A percentile compares a stretch with the other conserved stretches of the same genome.
Evolutionary conservation across 2,797 vertebrate genomes (phyloP).

Genomic region (Adelosebastes latens): DNA sequence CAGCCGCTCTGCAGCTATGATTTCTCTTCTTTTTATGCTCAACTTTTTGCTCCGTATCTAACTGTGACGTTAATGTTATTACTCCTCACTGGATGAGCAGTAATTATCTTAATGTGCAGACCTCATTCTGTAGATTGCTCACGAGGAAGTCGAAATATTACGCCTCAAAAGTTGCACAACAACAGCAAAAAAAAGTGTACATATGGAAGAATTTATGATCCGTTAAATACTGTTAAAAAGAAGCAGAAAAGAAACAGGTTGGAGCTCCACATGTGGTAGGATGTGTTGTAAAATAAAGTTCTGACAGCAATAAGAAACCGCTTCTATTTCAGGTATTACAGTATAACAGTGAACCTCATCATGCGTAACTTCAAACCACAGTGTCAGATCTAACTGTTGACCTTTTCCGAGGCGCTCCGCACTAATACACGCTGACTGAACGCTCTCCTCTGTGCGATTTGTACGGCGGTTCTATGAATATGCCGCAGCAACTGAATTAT

Average conservation of each 20-base stretch:
- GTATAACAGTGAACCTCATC: slow-evolving; percentile 18
- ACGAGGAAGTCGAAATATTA: slow-evolving; percentile 15
- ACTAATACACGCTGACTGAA: slow-evolving; percentile 58
- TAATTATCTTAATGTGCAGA: slow-evolving; percentile 51
- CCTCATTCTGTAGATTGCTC: slow-evolving; percentile 36
- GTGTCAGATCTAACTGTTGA: slow-evolving; percentile 62
- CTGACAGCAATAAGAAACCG: slow-evolving; percentile 2
- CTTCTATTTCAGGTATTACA: slow-evolving; percentile 18
- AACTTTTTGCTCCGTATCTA: slow-evolving; percentile 13
- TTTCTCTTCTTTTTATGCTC: slow-evolving; percentile 22
- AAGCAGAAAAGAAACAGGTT: background rate
- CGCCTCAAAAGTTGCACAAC: slow-evolving; percentile 20
- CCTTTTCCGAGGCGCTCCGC: slow-evolving; percentile 56
- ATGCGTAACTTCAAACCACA: slow-evolving; percentile 48
- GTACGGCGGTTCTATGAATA: slow-evolving; percentile 65
- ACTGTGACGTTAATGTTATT: slow-evolving; percentile 54
- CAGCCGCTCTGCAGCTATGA: background rate
- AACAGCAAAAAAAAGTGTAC: background rate
- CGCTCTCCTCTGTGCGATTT: slow-evolving; percentile 43
- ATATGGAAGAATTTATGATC: background rate
- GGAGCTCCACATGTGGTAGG: background rate
- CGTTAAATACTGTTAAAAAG: background rate
- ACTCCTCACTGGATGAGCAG: slow-evolving; percentile 30
- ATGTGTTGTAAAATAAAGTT: slow-evolving; percentile 5
- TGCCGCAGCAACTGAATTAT: slow-evolving; percentile 73